These are phyloP conservation scores for Myopa testacea DNA, from an alignment of 2,888 invertebrate species.

Conservation along the genomic window DNA sequence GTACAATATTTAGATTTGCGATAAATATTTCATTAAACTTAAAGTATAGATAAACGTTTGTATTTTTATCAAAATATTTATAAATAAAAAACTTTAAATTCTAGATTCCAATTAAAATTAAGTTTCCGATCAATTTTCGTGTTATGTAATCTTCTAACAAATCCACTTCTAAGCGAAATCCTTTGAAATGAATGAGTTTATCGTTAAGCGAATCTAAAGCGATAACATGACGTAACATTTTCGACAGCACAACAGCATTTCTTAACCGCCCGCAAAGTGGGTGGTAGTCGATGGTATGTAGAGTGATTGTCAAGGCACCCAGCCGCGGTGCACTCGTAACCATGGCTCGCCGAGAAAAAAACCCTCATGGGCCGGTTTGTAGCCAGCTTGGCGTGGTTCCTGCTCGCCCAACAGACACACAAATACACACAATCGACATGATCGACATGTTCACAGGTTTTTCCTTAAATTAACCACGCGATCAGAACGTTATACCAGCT, in stretches of 20 bases:
- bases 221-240: constrained; percentile 1
- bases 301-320: not conserved
- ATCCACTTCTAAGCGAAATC: no score
- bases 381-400: not conserved
- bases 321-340: not conserved
- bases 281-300: not conserved
- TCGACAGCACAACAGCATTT: not conserved
- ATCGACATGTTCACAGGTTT: not conserved
- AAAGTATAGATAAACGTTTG: no score
- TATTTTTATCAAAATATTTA: no score
- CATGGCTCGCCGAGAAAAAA: not conserved
- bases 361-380: not conserved
- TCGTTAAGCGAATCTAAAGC: not conserved
- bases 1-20: no score
- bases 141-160: no score
- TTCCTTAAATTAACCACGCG: constrained; percentile 11
- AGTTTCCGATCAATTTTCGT: no score
- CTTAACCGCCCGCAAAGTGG: not conserved
- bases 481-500: not conserved
- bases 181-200: not conserved
- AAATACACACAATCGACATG: not conserved
- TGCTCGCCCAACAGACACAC: not conserved
- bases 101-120: no score
- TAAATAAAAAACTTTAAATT: no score
- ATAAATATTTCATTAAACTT: no score